Evolutionary conservation across 1,140 invertebrate species (phyloP).

Genomic region (Leptinotarsa lineolata): DNA sequence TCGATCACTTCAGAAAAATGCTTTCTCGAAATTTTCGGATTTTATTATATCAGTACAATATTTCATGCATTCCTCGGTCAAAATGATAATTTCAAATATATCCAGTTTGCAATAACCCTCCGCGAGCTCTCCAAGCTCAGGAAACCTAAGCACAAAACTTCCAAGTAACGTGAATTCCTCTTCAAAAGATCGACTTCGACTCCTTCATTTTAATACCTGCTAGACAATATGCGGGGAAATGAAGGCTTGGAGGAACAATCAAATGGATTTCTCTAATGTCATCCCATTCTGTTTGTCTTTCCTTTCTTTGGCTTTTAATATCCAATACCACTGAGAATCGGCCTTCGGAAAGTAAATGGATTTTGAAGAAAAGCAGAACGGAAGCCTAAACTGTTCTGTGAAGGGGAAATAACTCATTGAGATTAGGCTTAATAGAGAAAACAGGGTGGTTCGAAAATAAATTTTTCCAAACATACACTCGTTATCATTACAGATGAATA

Average conservation of each 20-base stretch:
- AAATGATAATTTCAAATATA: too few relatives aligned
- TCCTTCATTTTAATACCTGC: constrained; percentile 29
- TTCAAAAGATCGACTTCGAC: constrained; percentile 8
- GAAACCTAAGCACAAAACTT: not conserved
- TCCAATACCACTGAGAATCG: constrained; percentile 26
- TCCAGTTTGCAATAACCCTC: too few relatives aligned
- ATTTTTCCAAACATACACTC: too few relatives aligned
- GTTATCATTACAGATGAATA: too few relatives aligned
- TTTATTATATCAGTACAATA: too few relatives aligned
- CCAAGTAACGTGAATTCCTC: constrained; percentile 27
- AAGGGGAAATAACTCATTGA: not conserved
- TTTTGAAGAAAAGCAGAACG: not conserved
- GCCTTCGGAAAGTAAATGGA: not conserved
- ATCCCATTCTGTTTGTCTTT: constrained; percentile 32
- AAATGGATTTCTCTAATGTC: constrained; percentile 28
- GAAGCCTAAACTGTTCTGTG: not conserved
- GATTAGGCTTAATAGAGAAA: not conserved
- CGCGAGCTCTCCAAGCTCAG: too few relatives aligned
- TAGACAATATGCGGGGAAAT: constrained; percentile 32
- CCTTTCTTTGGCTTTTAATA: constrained; percentile 30
- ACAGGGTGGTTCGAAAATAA: too few relatives aligned
- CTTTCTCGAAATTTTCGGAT: too few relatives aligned
- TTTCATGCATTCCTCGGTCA: too few relatives aligned
- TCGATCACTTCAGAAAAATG: too few relatives aligned
- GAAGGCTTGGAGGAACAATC: constrained; percentile 29